These are phyloP conservation scores for Paedocypris micromegethes DNA, from an alignment of 2,797 vertebrate genomes.

Conservation along the genomic window DNA sequence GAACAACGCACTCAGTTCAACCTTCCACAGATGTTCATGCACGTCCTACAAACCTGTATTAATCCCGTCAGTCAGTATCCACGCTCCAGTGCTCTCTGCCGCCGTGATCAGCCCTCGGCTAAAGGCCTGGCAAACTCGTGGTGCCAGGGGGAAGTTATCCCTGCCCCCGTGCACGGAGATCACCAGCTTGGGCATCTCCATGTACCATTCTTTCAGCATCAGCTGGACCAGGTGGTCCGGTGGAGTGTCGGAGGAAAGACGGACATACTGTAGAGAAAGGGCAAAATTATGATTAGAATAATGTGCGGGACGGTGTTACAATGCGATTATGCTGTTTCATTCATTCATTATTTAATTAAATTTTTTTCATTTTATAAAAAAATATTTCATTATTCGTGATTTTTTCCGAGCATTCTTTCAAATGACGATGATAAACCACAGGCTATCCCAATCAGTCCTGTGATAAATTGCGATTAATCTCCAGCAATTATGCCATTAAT, in stretches of 20 bases:
- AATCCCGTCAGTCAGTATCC: slow-evolving; percentile 94
- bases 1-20: too few relatives aligned
- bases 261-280: slow-evolving; percentile 76
- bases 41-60: slow-evolving; percentile 72
- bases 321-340: neutral
- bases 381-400: neutral
- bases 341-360: neutral
- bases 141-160: slow-evolving; percentile 83
- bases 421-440: too few relatives aligned
- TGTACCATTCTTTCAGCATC: slow-evolving; percentile 93
- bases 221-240: slow-evolving; percentile 80
- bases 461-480: too few relatives aligned
- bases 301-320: neutral
- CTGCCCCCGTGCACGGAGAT: slow-evolving; percentile 87
- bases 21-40: neutral
- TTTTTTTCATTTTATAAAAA: neutral
- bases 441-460: too few relatives aligned
- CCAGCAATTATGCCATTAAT: too few relatives aligned
- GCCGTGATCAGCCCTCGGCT: slow-evolving; percentile 86
- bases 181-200: slow-evolving; percentile 90
- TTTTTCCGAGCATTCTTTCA: too few relatives aligned
- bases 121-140: slow-evolving; percentile 82
- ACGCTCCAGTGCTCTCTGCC: slow-evolving; percentile 88
- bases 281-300: neutral
- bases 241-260: slow-evolving; percentile 83